Evolutionary conservation across 37 sponge, comb jelly and placozoan species (phyloP).

Genomic region (Beroe forskalii): DNA sequence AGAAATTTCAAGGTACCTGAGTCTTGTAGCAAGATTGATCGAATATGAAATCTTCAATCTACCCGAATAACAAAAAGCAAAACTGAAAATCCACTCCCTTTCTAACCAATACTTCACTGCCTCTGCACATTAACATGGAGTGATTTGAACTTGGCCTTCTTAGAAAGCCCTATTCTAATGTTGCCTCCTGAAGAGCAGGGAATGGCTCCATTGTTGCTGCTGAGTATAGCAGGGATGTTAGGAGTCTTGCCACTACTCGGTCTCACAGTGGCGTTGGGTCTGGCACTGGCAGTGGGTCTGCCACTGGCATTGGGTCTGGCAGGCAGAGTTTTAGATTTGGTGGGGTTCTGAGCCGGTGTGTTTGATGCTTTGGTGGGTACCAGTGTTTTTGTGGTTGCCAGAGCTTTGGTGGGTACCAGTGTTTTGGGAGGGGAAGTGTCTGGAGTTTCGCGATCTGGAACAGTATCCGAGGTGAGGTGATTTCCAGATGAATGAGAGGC

Average conservation of each 20-base stretch:
- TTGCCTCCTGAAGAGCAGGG: neutral
- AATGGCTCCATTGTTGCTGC: neutral
- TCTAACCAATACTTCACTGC: no score
- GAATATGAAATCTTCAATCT: no score
- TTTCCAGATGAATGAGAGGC: no score
- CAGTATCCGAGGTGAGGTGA: no score
- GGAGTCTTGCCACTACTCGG: neutral
- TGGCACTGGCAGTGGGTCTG: neutral
- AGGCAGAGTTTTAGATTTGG: neutral
- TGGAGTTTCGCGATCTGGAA: neutral
- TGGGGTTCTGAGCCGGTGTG: neutral
- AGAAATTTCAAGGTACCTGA: no score
- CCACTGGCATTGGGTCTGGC: neutral
- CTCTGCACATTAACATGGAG: conserved; percentile 5
- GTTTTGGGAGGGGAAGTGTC: neutral
- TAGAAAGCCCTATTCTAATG: conserved; percentile 30
- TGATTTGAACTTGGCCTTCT: conserved; percentile 43
- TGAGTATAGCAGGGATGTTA: neutral
- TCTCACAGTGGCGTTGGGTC: no score
- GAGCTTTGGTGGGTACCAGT: neutral
- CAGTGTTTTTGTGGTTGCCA: neutral
- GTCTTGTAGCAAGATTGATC: no score
- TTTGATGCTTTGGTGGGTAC: neutral
- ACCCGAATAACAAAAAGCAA: no score
- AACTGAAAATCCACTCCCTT: no score